Evolutionary conservation across 37 sponge, comb jelly and placozoan species (phyloP).

Genomic region (Bolinopsis microptera): DNA sequence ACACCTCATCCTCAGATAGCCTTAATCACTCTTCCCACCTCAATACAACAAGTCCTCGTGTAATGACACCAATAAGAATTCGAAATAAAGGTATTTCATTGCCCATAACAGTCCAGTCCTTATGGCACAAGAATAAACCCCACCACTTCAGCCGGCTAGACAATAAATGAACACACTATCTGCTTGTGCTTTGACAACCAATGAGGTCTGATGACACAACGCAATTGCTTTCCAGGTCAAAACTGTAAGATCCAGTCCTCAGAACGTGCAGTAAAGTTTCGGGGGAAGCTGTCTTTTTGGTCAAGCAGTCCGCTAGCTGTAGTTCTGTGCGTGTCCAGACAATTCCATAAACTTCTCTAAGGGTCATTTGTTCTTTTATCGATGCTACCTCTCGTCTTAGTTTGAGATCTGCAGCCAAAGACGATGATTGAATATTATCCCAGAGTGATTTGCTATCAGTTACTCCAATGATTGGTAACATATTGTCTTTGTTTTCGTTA

Average conservation of each 20-base stretch:
- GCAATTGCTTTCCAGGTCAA: too few species aligned
- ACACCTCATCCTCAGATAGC: too few species aligned
- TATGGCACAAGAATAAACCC: too few species aligned
- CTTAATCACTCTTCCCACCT: too few species aligned
- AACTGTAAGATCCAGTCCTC: background rate
- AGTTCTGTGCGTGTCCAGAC: background rate
- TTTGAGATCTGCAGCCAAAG: background rate
- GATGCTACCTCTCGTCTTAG: background rate
- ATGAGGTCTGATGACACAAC: too few species aligned
- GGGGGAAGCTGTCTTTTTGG: background rate
- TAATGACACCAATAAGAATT: too few species aligned
- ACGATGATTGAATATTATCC: background rate
- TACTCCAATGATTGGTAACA: background rate
- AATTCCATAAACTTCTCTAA: background rate
- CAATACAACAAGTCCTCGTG: too few species aligned
- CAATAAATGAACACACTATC: too few species aligned
- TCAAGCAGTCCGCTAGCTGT: constrained; percentile 19
- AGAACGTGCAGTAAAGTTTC: background rate
- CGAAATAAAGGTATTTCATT: too few species aligned
- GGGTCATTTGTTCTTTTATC: background rate
- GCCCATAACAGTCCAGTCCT: too few species aligned
- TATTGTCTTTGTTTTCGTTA: background rate
- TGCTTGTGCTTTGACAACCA: too few species aligned
- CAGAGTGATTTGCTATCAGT: constrained; percentile 34
- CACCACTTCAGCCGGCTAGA: too few species aligned